Evolutionary conservation across 2,888 invertebrate species (phyloP), one percentile per base, ranked within the genome.

Genomic region (Eilema sororculum): DNA sequence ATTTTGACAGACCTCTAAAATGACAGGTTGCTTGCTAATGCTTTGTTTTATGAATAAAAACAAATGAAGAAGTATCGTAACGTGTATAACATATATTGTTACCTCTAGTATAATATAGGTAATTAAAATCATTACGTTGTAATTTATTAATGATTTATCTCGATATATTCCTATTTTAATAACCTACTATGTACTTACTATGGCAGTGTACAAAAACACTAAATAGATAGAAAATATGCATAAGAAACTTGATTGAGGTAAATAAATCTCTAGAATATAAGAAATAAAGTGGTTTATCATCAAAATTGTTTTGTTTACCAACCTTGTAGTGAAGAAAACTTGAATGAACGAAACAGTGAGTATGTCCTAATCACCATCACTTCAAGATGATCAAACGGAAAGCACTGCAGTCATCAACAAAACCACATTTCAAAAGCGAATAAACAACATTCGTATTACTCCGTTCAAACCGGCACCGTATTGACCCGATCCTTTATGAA

Each of bases 401-500:
- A 73, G 81, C 89, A 91, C 89, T 87, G 83, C 82, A 86, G 82
- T 80, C 70, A 78, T 80, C 78, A 81, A 78, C 72, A 78, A 74
- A 75, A 80, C 67, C 83, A 82, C 81, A 79, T 78, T 82, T 66
- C 65, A 68, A 68, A 73, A 78, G 75, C 74, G 79, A 79, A 82
- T 84, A 87, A 86, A 88, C 83, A 88, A 84, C 86, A 86, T 87
- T 87, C 84, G 83, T 82, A 41, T 41, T 84, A 75, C 74, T 73
- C 73, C 71, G 79, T 82, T 81, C 78, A 76, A 84, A 80, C 86
- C 85, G 85, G 85, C 87, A 84, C 89, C 85, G 87, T 90, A 89
- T 87, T 86, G 88, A 91, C 89, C 88, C 88, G 84, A 88, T 85
- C 89, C 87, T 89, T 90, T 92, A 93, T 86, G 87, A 91, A 90